Base-by-base conservation (phyloP, 1,140 invertebrate species). In the Microvelia longipes region DNA sequence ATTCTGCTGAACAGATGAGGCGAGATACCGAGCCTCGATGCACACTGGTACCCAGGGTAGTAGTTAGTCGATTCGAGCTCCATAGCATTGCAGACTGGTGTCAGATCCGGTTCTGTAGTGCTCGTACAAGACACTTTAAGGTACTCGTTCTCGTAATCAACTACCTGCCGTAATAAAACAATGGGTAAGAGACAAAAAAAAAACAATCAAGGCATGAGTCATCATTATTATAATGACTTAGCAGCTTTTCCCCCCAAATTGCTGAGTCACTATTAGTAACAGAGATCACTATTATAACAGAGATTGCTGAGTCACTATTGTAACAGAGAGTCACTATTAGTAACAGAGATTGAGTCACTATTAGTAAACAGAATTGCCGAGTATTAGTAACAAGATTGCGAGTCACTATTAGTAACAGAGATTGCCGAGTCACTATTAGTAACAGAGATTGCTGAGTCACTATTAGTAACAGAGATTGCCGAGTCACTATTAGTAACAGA, bases 1-100 rank as follows among this genome's bases (percentile, higher is more conserved):
- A 97, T 85, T 27, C 91, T 84, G 0, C 91, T 89, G 66, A 97
- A 76, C 66, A 94, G 79, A 71, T 87, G 84, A 0, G 82, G 77
- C 65, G 83, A 85, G 70, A 96, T 86, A 63, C 84, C 85, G 67
- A 88, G 76, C 72, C 80, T 78, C 70, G 83, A 81, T 1, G 85
- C 83, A 60, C 81, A 77, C 25, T 66, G 68, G 71, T 76, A 75
- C 0, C 77, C 80, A 70, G 75, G 29, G 2, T 15, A 68, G 64
- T 13, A 13, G 14, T 14, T 66, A 66, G 26, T 13, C 11, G 11
- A 66, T 13, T 66, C 11, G 15, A 64, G 88, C 92, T 75, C 86
- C 82, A 66, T 27, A 67, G 25, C 24, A n/a, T 27, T 19, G 19
- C 35, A 5, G 19, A 19, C 35, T 60, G 5, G 5, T 13, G 35